These are phyloP conservation scores for Lepidochitona cinerea DNA, from an alignment of 2,888 invertebrate species.

Conservation along the genomic window DNA sequence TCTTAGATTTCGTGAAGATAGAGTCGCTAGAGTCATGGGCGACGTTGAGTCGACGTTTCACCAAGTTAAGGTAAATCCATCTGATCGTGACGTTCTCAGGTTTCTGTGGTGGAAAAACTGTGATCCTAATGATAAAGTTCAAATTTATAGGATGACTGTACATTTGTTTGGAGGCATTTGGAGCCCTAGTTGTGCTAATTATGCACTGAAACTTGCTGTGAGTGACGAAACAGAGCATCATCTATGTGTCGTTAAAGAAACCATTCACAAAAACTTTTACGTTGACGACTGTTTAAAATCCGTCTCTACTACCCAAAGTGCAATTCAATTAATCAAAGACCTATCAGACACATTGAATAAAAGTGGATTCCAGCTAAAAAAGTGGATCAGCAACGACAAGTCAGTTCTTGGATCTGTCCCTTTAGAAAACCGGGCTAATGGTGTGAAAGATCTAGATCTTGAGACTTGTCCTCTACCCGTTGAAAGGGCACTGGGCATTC, in stretches of 20 bases:
- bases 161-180: not conserved
- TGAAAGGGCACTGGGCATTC: not conserved
- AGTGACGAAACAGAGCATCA: not conserved
- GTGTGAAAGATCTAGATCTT: not conserved
- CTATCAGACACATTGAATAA: slow-evolving; percentile 11
- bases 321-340: slow-evolving; percentile 16
- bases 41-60: slow-evolving; percentile 30
- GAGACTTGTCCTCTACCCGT: not conserved
- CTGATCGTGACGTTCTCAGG: slow-evolving; percentile 19
- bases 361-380: not conserved
- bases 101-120: slow-evolving; percentile 18
- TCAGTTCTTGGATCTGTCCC: not conserved
- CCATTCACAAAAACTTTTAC: slow-evolving; percentile 7
- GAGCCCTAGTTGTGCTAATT: not conserved
- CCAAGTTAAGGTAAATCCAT: slow-evolving; percentile 19
- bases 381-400: not conserved
- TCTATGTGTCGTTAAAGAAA: not conserved
- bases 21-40: slow-evolving; percentile 20
- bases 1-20: slow-evolving; percentile 24
- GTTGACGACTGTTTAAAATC: slow-evolving; percentile 30
- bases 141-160: not conserved
- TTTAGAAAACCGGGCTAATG: not conserved
- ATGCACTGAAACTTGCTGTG: not conserved
- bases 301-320: slow-evolving; percentile 12
- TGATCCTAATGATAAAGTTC: not conserved